phyloP scores from a whole-genome alignment of 2,113 vertebrate species.

The Triplophysa tibetana region DNA sequence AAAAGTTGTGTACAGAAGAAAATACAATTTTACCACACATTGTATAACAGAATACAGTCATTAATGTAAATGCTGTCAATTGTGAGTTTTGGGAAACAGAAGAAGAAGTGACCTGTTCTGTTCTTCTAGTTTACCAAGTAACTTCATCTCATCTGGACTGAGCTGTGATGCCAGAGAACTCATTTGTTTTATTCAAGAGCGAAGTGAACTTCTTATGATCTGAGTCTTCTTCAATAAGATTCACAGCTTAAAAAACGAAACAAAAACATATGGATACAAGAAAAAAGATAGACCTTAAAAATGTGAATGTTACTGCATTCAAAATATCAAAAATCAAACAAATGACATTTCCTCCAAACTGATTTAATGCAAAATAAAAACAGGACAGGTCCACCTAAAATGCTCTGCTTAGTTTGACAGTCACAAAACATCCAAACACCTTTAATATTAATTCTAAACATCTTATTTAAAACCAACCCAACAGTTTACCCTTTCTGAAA shows the following conservation, averaged over 20 bases:
- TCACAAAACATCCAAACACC: too few relatives aligned
- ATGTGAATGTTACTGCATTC: too few relatives aligned
- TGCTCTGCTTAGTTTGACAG: too few relatives aligned
- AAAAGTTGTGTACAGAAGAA: neutral
- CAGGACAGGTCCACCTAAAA: too few relatives aligned
- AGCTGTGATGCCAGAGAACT: constrained; percentile 12
- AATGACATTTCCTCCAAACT: too few relatives aligned
- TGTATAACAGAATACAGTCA: neutral
- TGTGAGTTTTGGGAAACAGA: neutral
- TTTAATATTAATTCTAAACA: too few relatives aligned
- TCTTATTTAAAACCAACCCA: too few relatives aligned
- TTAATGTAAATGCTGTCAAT: neutral
- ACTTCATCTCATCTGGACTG: constrained; percentile 36
- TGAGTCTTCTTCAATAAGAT: neutral
- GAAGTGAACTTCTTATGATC: neutral
- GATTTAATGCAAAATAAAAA: too few relatives aligned
- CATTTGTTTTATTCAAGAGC: neutral
- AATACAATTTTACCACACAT: neutral
- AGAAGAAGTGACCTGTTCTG: constrained; percentile 37
- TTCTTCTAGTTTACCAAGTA: constrained; percentile 44
- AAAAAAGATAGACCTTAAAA: too few relatives aligned
- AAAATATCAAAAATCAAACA: too few relatives aligned
- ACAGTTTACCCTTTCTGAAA: too few relatives aligned
- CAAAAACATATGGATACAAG: neutral
- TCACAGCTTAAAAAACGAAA: neutral